These are phyloP conservation scores for Vanessa tameamea DNA, from an alignment of 1,140 invertebrate genomes.

Conservation along the genomic window DNA sequence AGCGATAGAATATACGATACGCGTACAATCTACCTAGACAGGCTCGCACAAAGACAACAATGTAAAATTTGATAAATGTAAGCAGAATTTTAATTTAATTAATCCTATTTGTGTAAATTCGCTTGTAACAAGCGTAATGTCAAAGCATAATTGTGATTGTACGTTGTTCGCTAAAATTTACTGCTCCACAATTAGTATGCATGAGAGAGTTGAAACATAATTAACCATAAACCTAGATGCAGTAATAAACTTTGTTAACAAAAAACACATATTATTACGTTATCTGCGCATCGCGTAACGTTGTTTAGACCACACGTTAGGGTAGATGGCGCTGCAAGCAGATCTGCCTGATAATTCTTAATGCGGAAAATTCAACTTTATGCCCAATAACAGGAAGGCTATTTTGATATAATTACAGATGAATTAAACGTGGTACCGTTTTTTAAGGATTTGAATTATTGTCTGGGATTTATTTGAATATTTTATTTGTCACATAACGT, in stretches of 20 bases:
- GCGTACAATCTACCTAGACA: too few relatives aligned
- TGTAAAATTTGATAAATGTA: too few relatives aligned
- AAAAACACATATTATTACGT: slow-evolving; percentile 4
- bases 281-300: background rate
- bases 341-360: background rate
- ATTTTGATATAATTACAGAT: background rate
- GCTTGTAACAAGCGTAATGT: background rate
- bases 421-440: too few relatives aligned
- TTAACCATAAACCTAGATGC: slow-evolving; percentile 22
- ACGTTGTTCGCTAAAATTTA: slow-evolving; percentile 7
- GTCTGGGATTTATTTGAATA: too few relatives aligned
- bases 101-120: background rate
- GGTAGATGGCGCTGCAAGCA: background rate
- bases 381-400: background rate
- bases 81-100: background rate
- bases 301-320: background rate
- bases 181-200: slow-evolving; percentile 23
- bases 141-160: slow-evolving; percentile 6
- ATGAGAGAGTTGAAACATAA: slow-evolving; percentile 12
- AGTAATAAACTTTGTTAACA: slow-evolving; percentile 10
- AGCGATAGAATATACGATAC: too few relatives aligned
- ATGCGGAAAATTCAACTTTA: background rate
- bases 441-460: too few relatives aligned
- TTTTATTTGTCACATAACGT: too few relatives aligned
- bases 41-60: too few relatives aligned